Percentiles rank a stretch among this genome's conserved stretches.
Evolutionary conservation across 2,888 invertebrate genomes (phyloP).

Genomic region (Acrocyrtus sp.): DNA sequence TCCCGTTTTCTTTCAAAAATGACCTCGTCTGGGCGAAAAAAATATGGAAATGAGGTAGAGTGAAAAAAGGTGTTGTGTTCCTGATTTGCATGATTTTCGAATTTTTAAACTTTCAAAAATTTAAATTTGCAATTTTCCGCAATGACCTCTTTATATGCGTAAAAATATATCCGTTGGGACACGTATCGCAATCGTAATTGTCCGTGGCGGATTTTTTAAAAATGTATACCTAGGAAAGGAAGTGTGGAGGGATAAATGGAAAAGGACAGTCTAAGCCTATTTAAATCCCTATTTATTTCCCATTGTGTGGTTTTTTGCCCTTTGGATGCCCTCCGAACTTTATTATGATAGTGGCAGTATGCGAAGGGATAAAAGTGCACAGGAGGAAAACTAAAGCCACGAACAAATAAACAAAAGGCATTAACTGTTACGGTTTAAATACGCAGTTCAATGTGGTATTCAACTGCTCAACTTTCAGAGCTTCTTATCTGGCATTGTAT

Average conservation of each 20-base stretch:
- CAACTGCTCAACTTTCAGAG: background rate
- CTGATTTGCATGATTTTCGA: too few relatives aligned
- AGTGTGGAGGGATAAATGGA: slow-evolving; percentile 1
- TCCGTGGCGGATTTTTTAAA: background rate
- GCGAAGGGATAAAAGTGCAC: too few relatives aligned
- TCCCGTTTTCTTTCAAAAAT: too few relatives aligned
- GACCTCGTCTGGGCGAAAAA: background rate
- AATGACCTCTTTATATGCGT: too few relatives aligned
- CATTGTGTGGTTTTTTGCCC: slow-evolving; percentile 12
- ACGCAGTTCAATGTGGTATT: slow-evolving; percentile 13
- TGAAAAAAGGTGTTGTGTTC: background rate
- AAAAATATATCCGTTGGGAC: too few relatives aligned
- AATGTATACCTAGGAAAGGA: background rate
- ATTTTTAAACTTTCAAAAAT: too few relatives aligned
- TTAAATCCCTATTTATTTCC: slow-evolving; percentile 14
- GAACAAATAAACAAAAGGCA: slow-evolving; percentile 39
- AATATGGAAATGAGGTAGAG: background rate
- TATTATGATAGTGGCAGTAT: slow-evolving; percentile 35
- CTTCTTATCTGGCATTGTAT: background rate
- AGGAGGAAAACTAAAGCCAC: too few relatives aligned
- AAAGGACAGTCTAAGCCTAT: slow-evolving; percentile 33
- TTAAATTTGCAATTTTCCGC: too few relatives aligned
- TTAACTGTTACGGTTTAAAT: slow-evolving; percentile 30
- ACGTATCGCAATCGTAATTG: too few relatives aligned
- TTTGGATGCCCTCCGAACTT: too few relatives aligned